Percentiles rank a stretch among this genome's conserved stretches.
phyloP scores from a whole-genome alignment of 2,888 invertebrate species.

The Apodemia mormo region DNA sequence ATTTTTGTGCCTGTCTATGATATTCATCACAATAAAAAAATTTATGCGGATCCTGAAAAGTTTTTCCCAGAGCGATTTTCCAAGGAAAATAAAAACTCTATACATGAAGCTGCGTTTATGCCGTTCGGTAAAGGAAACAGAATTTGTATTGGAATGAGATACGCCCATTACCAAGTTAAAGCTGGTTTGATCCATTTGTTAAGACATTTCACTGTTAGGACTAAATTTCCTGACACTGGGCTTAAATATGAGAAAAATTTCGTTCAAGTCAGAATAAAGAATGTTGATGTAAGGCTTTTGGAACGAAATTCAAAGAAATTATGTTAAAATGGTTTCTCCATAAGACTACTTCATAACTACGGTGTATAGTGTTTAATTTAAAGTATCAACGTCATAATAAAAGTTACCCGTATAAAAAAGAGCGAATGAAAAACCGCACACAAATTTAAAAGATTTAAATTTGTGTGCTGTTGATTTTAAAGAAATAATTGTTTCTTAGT shows the following conservation, averaged over 20 bases:
- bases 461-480: too few relatives aligned
- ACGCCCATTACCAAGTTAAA: conserved; percentile 45
- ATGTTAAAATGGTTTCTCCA: too few relatives aligned
- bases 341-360: too few relatives aligned
- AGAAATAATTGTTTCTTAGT: too few relatives aligned
- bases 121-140: conserved; percentile 72
- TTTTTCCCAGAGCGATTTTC: conserved; percentile 66
- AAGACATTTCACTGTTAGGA: background rate
- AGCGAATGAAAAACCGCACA: too few relatives aligned
- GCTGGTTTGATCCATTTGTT: conserved; percentile 48
- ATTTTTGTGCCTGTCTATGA: conserved; percentile 52
- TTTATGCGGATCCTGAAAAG: conserved; percentile 62
- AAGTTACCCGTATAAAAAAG: too few relatives aligned
- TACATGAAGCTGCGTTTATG: conserved; percentile 49
- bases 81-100: conserved; percentile 43
- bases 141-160: conserved; percentile 63
- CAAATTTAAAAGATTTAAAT: too few relatives aligned
- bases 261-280: conserved; percentile 32
- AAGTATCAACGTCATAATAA: too few relatives aligned
- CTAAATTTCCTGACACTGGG: background rate
- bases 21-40: conserved; percentile 61
- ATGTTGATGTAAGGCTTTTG: conserved; percentile 32
- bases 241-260: conserved; percentile 37
- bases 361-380: too few relatives aligned
- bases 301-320: conserved; percentile 24